Base-by-base conservation (phyloP, 2,113 vertebrate genomes). In the Corapipo altera region DNA sequence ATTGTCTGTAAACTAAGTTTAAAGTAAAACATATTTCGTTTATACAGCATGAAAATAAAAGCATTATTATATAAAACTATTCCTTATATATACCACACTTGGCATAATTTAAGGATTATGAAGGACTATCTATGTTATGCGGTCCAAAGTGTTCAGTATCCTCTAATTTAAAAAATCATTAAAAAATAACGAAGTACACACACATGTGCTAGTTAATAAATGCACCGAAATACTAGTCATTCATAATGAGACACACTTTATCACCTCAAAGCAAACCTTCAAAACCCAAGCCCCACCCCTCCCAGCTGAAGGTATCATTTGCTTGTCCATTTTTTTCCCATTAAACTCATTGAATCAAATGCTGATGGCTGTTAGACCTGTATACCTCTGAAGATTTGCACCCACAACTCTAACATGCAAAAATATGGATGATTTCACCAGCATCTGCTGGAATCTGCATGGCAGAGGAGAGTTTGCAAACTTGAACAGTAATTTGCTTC, bases 401-500 rank as follows among this genome's bases (percentile, higher is more conserved):
- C 8, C 13, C 30, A 12, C 16, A 75, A 12, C 3, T 5, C 3
- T 20, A 48, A 46, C 4, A 24, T 0, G 0, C 27, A 33, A 46
- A 44, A 71, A 44, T 11, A 16, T 0, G 1, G 4, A 17, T 8
- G 11, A 7, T 44, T 73, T 59, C 24, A 65, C 37, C 12, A 11
- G 9, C 7, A 15, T 37, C 18, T 70, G 12, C 48, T 43, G 15
- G 15, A 90, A 62, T 35, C 9, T 26, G 2, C 2, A 2, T 0
- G 1, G 32, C 28, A 51, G n/a, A 73, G 30, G 4, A 32, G 13
- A 1, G 0, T 58, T 85, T 2, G 0, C 18, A 57, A 43, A 12
- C 1, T 1, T 59, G 7, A 70, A 61, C 2, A 24, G 12, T 6
- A 51, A 70, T 58, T 91, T 85, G 8, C 30, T 17, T 15, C 23